Conservation (phyloP, 2,888 invertebrate genomes). For the Hyposoter dolosus region DNA sequence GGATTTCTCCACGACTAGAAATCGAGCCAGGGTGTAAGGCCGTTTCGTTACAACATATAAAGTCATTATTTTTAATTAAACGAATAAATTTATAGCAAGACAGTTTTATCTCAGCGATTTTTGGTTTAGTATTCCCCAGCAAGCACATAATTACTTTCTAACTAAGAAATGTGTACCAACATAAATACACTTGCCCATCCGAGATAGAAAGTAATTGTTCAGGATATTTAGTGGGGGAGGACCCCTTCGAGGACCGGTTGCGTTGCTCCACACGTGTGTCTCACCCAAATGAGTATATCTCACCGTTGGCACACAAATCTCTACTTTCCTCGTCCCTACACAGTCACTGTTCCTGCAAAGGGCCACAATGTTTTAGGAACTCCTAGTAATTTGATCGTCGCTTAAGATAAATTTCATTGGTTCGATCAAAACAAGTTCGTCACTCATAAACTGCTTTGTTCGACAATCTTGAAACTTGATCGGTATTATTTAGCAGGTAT, state of each 20-base stretch:
- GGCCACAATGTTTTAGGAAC: neutral
- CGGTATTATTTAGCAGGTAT: neutral
- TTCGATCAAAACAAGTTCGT: neutral
- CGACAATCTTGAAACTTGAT: neutral
- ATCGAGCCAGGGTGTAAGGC: no score
- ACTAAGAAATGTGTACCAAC: neutral
- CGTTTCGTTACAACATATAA: no score
- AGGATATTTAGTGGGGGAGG: conserved; percentile 62
- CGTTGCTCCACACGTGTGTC: conserved; percentile 6
- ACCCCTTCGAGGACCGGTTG: conserved; percentile 69
- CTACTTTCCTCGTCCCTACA: neutral
- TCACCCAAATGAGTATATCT: conserved; percentile 23
- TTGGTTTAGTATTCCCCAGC: neutral
- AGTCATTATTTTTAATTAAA: neutral
- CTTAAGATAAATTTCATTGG: neutral
- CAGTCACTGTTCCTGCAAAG: neutral
- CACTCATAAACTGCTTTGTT: neutral
- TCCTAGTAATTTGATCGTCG: neutral
- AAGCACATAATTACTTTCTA: neutral
- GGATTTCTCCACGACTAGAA: no score
- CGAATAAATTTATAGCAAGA: neutral
- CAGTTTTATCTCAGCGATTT: neutral
- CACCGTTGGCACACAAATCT: neutral
- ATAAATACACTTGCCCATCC: conserved; percentile 53
- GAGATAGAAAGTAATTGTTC: conserved; percentile 77